Percentiles rank a stretch among this genome's conserved stretches.
phyloP scores from a whole-genome alignment of 2,113 vertebrate genomes.

The Macaca nemestrina region DNA sequence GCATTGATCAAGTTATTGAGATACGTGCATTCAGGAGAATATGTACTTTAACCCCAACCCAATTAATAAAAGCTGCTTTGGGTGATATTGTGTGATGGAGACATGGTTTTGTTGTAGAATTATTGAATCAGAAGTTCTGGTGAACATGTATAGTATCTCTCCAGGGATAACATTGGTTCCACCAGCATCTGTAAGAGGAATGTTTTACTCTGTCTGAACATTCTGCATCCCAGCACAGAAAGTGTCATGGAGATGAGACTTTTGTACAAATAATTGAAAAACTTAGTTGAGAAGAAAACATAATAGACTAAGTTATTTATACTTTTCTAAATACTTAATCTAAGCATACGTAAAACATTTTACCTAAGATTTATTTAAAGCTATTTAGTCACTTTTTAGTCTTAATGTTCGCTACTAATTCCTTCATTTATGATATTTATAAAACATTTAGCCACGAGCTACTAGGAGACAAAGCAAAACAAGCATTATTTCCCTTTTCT shows the following conservation, averaged over 20 bases:
- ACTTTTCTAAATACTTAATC: not conserved
- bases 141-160: not conserved
- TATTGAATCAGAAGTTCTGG: not conserved
- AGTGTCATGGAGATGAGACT: not conserved
- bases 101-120: not conserved
- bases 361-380: not conserved
- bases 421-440: not conserved
- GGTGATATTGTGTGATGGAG: not conserved
- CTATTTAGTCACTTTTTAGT: not conserved
- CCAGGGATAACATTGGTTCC: not conserved
- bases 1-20: not conserved
- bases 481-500: not conserved
- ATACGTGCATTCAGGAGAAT: not conserved
- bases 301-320: not conserved
- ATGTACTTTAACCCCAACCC: not conserved
- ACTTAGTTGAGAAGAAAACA: not conserved
- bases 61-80: not conserved
- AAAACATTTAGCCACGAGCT: not conserved
- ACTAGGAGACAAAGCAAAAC: not conserved
- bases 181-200: not conserved
- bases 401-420: not conserved
- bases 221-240: not conserved
- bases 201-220: not conserved
- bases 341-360: not conserved
- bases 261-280: not conserved